Evolutionary conservation across 1,140 invertebrate species (phyloP).

Genomic region (Drosophila tristis): DNA sequence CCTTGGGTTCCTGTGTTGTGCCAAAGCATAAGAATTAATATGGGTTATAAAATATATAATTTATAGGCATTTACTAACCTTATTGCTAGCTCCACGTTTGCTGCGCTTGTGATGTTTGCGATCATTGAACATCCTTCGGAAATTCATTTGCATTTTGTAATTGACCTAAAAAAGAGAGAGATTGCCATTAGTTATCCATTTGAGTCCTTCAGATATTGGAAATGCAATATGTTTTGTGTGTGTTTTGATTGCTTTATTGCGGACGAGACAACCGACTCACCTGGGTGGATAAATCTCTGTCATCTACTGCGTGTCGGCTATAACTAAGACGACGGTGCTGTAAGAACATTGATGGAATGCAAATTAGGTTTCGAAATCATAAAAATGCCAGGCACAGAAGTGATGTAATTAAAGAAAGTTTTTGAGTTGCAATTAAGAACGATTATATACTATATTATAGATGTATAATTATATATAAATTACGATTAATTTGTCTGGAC

Average conservation of each 20-base stretch:
- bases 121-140: conserved; percentile 91
- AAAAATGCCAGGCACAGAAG: conserved; percentile 29
- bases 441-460: conserved; percentile 23
- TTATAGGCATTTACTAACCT: conserved; percentile 84
- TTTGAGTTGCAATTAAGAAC: conserved; percentile 30
- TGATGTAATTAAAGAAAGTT: conserved; percentile 35
- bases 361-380: conserved; percentile 61
- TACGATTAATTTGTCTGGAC: conserved; percentile 44
- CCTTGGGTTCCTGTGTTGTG: conserved; percentile 65
- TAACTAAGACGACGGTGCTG: conserved; percentile 95
- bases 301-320: conserved; percentile 95
- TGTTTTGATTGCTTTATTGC: background rate
- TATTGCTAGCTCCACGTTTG: conserved; percentile 90
- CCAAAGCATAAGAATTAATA: conserved; percentile 21
- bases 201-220: background rate
- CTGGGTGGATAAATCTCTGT: conserved; percentile 92
- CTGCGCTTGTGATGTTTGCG: conserved; percentile 92
- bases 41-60: background rate
- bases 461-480: conserved; percentile 18
- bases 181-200: background rate
- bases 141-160: conserved; percentile 96
- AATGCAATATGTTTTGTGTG: background rate
- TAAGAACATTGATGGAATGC: conserved; percentile 78
- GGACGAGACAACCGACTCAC: conserved; percentile 60
- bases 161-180: conserved; percentile 87